Evolutionary conservation across 1,140 invertebrate genomes (phyloP), one percentile per base, ranked within the genome.

Genomic region (Nasonia giraulti): DNA sequence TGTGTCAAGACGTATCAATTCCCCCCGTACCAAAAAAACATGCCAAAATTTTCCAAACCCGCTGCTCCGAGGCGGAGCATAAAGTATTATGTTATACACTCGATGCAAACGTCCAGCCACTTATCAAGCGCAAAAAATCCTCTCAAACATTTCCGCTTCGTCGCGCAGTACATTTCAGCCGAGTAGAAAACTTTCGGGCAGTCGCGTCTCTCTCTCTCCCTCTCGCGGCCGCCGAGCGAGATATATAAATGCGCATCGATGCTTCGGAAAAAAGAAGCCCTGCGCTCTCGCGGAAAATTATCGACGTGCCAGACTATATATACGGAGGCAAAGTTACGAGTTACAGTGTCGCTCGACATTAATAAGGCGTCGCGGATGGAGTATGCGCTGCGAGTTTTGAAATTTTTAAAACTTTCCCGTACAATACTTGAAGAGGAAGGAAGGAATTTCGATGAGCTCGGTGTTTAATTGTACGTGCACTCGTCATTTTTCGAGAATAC

Each of bases 341-440:
- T 33, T 78, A 27, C 23, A 50, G 73, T 40, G 37, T 75, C 75
- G 20, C 75, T 77, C 44, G 75, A 77, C 55, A 78, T 78, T 78
- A 78, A 78, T 78, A 78, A 62, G 50, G 76, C 76, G 37, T 78
- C 27, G 50, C 1, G 50, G 17, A n/a, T 20, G 50, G 17, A 14
- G 50, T 20, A 17, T 20, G 20, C 27, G 44, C 50, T 62, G 55
- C 8, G 62, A 78, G 50, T 78, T 77, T 33, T 78, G 76, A 78
- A 33, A 66, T 66, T 78, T 78, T 78, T 37, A 50, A 33, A 17
- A 78, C 31, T 20, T 78, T 77, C 23, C 47, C 27, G 44, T 23
- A 31, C 14, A 73, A 10, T 37, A 37, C 33, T 37, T 37, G 20
- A 1, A 27, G 27, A 0, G 74, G 37, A 31, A 6, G 20, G 20